Percentiles rank a stretch among this genome's conserved stretches.
Conservation (phyloP, 2,113 vertebrate genomes). For the Ameiurus melas region DNA sequence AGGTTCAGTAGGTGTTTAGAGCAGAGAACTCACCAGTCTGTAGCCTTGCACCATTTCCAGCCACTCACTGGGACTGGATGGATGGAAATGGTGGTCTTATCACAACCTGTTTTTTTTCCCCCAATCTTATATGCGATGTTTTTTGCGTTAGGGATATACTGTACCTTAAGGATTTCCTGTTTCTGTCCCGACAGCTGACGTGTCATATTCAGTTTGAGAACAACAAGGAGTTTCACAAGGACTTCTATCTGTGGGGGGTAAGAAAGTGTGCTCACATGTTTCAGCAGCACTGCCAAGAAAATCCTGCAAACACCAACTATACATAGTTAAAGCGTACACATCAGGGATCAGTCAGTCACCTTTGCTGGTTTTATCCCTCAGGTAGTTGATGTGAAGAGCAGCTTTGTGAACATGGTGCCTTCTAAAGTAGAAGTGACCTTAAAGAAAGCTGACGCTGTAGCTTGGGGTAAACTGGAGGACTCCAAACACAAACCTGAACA, state of each 20-base stretch:
- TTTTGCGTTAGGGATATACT: not conserved
- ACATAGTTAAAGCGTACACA: not conserved
- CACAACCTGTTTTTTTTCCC: not conserved
- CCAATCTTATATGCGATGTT: not conserved
- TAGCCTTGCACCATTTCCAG: not conserved
- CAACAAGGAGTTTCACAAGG: slow-evolving; percentile 82
- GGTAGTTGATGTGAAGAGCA: slow-evolving; percentile 79
- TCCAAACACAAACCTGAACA: slow-evolving; percentile 62
- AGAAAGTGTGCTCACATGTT: slow-evolving; percentile 52
- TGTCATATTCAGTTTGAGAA: slow-evolving; percentile 86
- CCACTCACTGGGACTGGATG: not conserved
- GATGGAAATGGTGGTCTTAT: not conserved
- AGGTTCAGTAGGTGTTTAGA: not conserved
- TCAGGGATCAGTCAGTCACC: not conserved
- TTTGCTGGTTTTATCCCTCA: slow-evolving; percentile 52
- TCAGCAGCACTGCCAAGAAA: not conserved
- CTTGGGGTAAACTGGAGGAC: slow-evolving; percentile 91
- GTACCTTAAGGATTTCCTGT: not conserved
- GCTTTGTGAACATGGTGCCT: slow-evolving; percentile 84
- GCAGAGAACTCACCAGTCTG: not conserved
- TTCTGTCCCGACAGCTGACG: slow-evolving; percentile 76
- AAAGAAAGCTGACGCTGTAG: slow-evolving; percentile 78
- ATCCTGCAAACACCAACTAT: not conserved
- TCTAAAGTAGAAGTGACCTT: slow-evolving; percentile 90
- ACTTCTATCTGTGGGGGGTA: slow-evolving; percentile 93